Base-by-base conservation (phyloP, 2,888 invertebrate genomes). In the Hypena proboscidalis region DNA sequence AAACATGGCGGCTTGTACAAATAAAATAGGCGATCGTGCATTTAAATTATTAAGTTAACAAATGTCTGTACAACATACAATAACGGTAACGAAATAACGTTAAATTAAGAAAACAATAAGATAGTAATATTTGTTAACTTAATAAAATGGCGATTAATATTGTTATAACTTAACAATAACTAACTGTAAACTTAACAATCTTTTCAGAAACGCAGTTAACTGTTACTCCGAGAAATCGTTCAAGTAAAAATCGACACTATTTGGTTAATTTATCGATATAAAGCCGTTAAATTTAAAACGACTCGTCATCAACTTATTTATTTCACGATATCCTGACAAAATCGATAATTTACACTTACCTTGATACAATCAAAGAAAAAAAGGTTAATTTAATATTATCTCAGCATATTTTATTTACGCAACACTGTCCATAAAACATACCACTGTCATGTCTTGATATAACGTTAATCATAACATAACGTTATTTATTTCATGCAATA, bases 141-240 rank as follows among this genome's bases (percentile, higher is more conserved):
- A 41, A 35, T 41, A 41, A 41, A 2, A 23, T 11, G 38, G 37
- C 46, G 45, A 49, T 14, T 26, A 35, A 17, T 29, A 23, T 19
- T 11, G 3, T 15, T 8, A 5, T 1, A 27, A 14, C 11, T 10
- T 32, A 21, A 32, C 21, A 21, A 13, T 34, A 34, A 17, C 10
- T 23, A 33, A 13, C 4, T 9, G n/a, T 6, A 40, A 29, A 27
- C 27, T 22, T 22, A 33, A 33, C 26, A 32, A 29, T 25, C n/a
- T n/a, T n/a, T n/a, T n/a, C n/a, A n/a, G 6, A 22, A 15, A 19
- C 10, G 19, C 38, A 15, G 14, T 27, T 10, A 17, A 31, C 6
- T n/a, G 23, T 26, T 17, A 33, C 26, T 17, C 21, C 1, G 27
- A 33, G 21, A 6, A 8, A 36, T 6, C 19, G 27, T 26, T 27